Conservation (phyloP, 2,888 invertebrate species). For the Heliothis peltigera region DNA sequence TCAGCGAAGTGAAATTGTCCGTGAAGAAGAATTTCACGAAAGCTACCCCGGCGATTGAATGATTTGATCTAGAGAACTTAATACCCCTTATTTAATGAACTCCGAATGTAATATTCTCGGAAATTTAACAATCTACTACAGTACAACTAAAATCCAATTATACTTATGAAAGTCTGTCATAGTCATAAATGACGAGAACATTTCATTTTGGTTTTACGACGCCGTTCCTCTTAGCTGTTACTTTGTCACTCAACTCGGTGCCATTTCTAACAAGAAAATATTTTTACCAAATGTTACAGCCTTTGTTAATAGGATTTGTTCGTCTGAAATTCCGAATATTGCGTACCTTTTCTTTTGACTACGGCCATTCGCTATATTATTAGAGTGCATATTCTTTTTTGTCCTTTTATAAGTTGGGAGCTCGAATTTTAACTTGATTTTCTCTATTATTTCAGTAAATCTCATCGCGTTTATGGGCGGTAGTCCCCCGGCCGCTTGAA, state of each 20-base stretch:
- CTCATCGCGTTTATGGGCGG: slow-evolving; percentile 61
- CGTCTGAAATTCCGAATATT: slow-evolving; percentile 48
- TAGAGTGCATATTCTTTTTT: slow-evolving; percentile 15
- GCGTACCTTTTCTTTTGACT: slow-evolving; percentile 41
- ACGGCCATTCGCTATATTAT: slow-evolving; percentile 23
- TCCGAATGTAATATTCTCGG: slow-evolving; percentile 9
- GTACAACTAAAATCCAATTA: slow-evolving; percentile 49
- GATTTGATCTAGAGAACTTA: slow-evolving; percentile 48
- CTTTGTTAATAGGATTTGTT: slow-evolving; percentile 65
- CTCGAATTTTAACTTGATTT: slow-evolving; percentile 33
- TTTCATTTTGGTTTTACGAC: slow-evolving; percentile 77
- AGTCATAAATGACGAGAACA: slow-evolving; percentile 62
- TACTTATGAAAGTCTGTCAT: slow-evolving; percentile 48
- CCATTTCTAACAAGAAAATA: slow-evolving; percentile 66
- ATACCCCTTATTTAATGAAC: slow-evolving; percentile 33
- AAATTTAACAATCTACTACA: slow-evolving; percentile 5
- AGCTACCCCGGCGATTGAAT: slow-evolving; percentile 49
- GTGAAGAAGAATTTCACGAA: slow-evolving; percentile 62
- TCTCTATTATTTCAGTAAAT: slow-evolving; percentile 52
- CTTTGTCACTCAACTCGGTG: slow-evolving; percentile 60
- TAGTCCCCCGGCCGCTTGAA: slow-evolving; percentile 47
- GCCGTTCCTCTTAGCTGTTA: slow-evolving; percentile 67
- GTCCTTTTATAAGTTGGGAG: neutral
- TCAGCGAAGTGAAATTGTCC: slow-evolving; percentile 49
- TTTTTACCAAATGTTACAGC: slow-evolving; percentile 59